Evolutionary conservation across 2,797 vertebrate genomes (phyloP), one percentile per base, ranked within the genome.

Genomic region (Enteromius thamalakanensis): DNA sequence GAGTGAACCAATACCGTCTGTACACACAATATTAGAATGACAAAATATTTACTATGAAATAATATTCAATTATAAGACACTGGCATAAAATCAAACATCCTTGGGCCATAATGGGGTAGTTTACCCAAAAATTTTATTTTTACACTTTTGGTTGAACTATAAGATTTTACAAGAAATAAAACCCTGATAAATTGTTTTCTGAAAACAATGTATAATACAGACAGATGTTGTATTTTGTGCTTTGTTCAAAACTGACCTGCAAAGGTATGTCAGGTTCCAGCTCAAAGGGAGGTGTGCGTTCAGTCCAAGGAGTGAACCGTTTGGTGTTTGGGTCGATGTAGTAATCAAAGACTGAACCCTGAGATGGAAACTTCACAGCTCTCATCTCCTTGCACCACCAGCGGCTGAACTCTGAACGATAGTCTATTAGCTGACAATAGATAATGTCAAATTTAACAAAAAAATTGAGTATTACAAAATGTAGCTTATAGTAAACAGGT

Each of bases 271-370:
- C 94, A 4, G 93, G 87, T 85, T 96, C 94, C 87, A 92, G 90
- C 89, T 96, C 95, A 90, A 95, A 94, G 10, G 84, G 84, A 76
- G 90, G 47, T 88, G 91, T 90, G 87, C 93, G 95, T 89, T 96
- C 94, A n/a, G 91, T 94, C 93, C 91, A 93, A 42, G 92, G 92
- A 67, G 90, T 94, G 90, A 96, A 95, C 88, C 94, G 97, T 86
- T 95, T 96, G 29, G 89, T 94, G 78, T 93, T 93, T 23, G 93
- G 88, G 91, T 96, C 92, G 69, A 96, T 92, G 84, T 93, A 96
- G 88, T 96, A 97, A 94, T 97, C 96, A 91, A 98, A 97, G 88
- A 97, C 94, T 8, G 94, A 94, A 81, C 96, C 95, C 90, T 93
- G 89, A 45, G 95, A 96, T 32, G 94, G 95, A 90, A 96, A 96